Evolutionary conservation across 2,888 invertebrate genomes (phyloP), one percentile per base, ranked within the genome.

Genomic region (Drosophila melanosoma): DNA sequence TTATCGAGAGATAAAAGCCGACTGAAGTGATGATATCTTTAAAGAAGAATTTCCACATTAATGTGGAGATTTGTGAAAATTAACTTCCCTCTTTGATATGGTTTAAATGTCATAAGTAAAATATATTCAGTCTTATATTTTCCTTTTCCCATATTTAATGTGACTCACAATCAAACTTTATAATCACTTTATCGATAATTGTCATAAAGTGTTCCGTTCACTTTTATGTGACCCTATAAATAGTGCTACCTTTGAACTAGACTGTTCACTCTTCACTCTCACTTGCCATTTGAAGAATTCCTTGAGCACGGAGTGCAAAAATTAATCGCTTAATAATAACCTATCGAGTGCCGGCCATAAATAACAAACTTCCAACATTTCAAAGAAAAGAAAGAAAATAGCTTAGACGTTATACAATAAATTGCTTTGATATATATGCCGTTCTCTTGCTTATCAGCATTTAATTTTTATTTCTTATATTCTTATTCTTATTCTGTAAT

Each of bases 401-500:
- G 11, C n/a, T 59, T 26, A 33, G 35, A 20, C 1, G 32, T 8
- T 23, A 26, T 49, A 15, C 33, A 40, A 57, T 51, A 62, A 60
- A 57, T 48, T 45, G 36, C 49, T 53, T 17, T 48, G 45, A 58
- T 74, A 74, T 58, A 75, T 53, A 66, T 74, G 67, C 61, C 38
- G 8, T 49, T 65, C 12, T 45, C 20, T 20, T 7, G 56, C 63
- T 76, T 76, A 81, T 81, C 81, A 76, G 59, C 40, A 0, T 40
- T 56, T 42, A 42, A 17, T 15, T 48, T 49, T 67, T 56, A 53
- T 59, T 40, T 53, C 64, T 72, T 7, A 3, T 23, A 15, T 45
- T 23, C 8, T 23, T 45, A 29, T 8, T 7, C 20, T 45, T 15
- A 12, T 8, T 12, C 17, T 7, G 7, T 7, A 23, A 45, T 23